Base-by-base conservation (phyloP, 2,113 vertebrate species). In the human region DNA sequence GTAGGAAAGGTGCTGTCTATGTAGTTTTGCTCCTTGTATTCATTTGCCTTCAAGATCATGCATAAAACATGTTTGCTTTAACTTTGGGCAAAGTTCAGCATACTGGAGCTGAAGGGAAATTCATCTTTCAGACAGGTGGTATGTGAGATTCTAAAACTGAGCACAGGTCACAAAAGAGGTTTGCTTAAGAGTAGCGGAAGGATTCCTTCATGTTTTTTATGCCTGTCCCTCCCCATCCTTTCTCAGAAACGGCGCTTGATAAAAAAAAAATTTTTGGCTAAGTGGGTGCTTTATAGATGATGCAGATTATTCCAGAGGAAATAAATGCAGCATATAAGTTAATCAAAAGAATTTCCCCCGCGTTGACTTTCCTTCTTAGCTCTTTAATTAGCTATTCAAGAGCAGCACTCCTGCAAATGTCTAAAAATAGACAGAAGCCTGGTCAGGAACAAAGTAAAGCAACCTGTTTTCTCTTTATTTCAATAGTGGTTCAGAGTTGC, bases 321-420 rank as follows among this genome's bases (percentile, higher is more conserved):
- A 97, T 90, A 86, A 93, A 57, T 61, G 73, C 76, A 72, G 90
- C 13, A 7, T 83, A 32, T 88, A 94, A 97, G 90, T 95, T 90
- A 92, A 96, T 94, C 22, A 50, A 96, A 97, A 92, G 85, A 92
- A 98, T 97, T 82, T 92, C 17, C 93, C 30, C 30, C 0, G 23
- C 80, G 94, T 84, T 91, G 32, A 96, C 94, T 98, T 97, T 93
- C 20, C 43, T 52, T 16, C 48, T 90, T 96, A 97, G 95, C 87
- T 98, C 87, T 92, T 98, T 98, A 98, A 97, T 98, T 98, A 97
- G 97, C 61, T 68, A 55, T 94, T 98, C 97, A 98, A 96, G 93
- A 98, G 93, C 3, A 94, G 93, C 50, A 18, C 89, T 98, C 97
- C 94, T 97, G 96, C 79, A 88, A 64, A 89, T 6, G 23, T 97